These are phyloP conservation scores for Galeopterus variegatus DNA, from an alignment of 2,113 vertebrate genomes.

Conservation along the genomic window DNA sequence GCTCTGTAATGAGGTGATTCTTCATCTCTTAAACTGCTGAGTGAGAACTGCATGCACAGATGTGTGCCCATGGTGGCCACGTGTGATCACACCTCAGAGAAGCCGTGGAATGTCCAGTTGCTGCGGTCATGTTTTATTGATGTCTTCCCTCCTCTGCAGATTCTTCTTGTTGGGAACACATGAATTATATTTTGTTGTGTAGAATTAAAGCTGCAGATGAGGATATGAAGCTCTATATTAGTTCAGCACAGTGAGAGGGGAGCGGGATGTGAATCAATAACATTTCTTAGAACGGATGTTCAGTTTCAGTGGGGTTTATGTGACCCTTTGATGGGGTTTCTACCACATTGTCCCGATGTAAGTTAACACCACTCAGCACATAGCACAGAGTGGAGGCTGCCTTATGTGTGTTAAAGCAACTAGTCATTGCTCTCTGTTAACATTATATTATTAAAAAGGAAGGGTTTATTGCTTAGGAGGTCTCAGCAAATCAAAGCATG, in stretches of 20 bases:
- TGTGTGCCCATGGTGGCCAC: constrained; percentile 78
- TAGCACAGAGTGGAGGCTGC: neutral
- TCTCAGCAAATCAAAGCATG: neutral
- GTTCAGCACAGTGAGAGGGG: neutral
- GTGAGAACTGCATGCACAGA: constrained; percentile 85
- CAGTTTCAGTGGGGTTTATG: neutral
- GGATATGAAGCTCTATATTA: neutral
- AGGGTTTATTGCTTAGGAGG: neutral
- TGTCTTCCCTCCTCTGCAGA: accelerated
- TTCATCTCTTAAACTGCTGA: constrained; percentile 89
- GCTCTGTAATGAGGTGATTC: constrained; percentile 89
- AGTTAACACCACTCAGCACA: neutral
- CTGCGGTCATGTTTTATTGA: constrained; percentile 52
- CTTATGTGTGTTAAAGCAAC: neutral
- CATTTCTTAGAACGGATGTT: neutral
- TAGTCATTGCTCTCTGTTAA: neutral
- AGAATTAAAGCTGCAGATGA: constrained; percentile 43
- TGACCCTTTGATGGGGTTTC: neutral
- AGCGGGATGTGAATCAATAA: neutral
- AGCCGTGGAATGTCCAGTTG: neutral
- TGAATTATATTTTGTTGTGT: neutral
- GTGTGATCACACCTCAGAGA: neutral
- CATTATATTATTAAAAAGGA: neutral
- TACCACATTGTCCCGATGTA: neutral
- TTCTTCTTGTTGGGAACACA: neutral